Evolutionary conservation across 1,140 invertebrate species (phyloP), one percentile per base, ranked within the genome.

Genomic region (Calephelis virginiensis): DNA sequence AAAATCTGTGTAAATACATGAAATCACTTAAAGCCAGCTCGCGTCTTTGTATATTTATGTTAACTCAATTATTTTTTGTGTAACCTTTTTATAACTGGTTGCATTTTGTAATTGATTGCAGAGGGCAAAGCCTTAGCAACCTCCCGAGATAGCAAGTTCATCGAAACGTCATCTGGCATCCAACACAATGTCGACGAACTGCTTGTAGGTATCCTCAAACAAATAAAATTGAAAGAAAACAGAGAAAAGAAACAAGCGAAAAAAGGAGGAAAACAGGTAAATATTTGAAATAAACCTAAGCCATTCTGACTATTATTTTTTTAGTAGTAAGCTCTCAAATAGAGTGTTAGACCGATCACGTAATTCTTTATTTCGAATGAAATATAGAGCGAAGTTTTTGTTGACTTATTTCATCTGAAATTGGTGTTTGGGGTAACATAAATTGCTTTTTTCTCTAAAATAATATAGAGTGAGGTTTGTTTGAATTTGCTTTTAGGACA

Each of bases 161-260:
- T 98, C 71, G 97, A 98, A 85, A 97, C 97, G 0, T 98, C 97
- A 0, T 96, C 95, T 64, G 96, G 96, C 2, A 96, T 98, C 75
- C 96, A 97, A 83, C 96, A 98, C 90, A 97, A 97, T 77, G 96
- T 98, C 11, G 97, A 98, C 83, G 97, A 98, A 80, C 93, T 98
- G 37, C 92, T 98, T 13, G 97, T 98, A 0, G 97, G 97, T 1
- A 94, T 97, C 61, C 89, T 98, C 40, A 97, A 97, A 85, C 96
- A 96, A 86, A 93, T 97, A 73, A 93, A 96, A 0, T 90, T 97
- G 5, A 94, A 95, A 63, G 95, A 96, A 77, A 93, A 84, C 5
- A 92, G 95, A 12, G 95, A 95, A 67, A 94, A 94, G 76, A 95
- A 95, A 78, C 92, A 94, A 79, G 85, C 95, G 91, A 75, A 95